A percentile compares a stretch with the other conserved stretches of the same genome.
phyloP scores from a whole-genome alignment of 2,797 vertebrate species.

The Adelosebastes latens region DNA sequence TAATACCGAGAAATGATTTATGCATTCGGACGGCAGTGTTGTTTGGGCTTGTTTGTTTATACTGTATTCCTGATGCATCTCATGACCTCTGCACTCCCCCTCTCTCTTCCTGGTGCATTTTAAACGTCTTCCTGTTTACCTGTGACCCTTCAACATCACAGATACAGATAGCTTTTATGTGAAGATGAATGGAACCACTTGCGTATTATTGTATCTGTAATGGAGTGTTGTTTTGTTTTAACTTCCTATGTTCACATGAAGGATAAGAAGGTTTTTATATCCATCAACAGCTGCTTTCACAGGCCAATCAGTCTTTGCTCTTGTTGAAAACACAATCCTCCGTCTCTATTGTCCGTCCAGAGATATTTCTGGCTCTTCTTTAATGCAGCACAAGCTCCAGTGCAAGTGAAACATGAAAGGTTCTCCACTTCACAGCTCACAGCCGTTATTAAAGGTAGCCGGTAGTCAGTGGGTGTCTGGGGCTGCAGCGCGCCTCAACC shows the following conservation, averaged over 20 bases:
- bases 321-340: neutral
- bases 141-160: slow-evolving; percentile 8
- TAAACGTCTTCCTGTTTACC: slow-evolving; percentile 58
- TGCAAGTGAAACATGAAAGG: slow-evolving; percentile 28
- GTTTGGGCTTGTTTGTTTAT: slow-evolving; percentile 41
- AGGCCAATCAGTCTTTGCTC: neutral
- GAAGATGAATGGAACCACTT: neutral
- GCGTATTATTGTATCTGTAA: neutral
- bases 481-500: neutral
- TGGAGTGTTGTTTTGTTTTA: neutral
- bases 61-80: slow-evolving; percentile 23
- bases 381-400: neutral
- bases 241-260: neutral
- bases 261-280: neutral
- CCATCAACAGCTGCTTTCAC: neutral
- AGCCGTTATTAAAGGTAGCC: slow-evolving; percentile 20
- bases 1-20: slow-evolving; percentile 8
- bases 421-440: slow-evolving; percentile 2
- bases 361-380: slow-evolving; percentile 23
- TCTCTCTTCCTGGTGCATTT: slow-evolving; percentile 48
- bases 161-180: slow-evolving; percentile 9
- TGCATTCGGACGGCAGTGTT: neutral
- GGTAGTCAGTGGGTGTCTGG: slow-evolving; percentile 37
- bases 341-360: neutral
- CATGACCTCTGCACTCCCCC: slow-evolving; percentile 16